Conservation (phyloP, 2,113 vertebrate genomes). For the Malurus alboscapulatus region DNA sequence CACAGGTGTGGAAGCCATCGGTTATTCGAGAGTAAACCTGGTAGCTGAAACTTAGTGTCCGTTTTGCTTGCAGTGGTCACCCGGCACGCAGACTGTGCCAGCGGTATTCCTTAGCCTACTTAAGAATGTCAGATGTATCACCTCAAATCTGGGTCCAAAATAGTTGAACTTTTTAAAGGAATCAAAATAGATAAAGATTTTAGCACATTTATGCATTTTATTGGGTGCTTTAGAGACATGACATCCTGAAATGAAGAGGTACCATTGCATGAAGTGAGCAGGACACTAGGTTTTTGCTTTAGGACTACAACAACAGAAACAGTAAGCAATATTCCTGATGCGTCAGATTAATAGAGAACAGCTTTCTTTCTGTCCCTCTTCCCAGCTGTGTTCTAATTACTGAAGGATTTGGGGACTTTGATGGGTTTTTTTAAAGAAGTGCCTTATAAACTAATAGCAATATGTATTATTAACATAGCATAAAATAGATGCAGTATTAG, state of each 20-base stretch:
- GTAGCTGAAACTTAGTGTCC: constrained; percentile 64
- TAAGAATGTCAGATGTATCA: constrained; percentile 59
- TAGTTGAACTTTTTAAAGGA: constrained; percentile 35
- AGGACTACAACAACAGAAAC: constrained; percentile 27
- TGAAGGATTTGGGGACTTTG: neutral
- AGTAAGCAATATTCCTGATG: constrained; percentile 25
- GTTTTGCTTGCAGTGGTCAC: constrained; percentile 65
- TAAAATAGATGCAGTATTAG: constrained; percentile 20
- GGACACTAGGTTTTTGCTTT: constrained; percentile 65
- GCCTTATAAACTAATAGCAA: constrained; percentile 35
- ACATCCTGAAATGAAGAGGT: constrained; percentile 19
- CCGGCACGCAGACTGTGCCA: constrained; percentile 36
- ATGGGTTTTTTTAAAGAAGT: neutral
- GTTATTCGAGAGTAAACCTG: constrained; percentile 78
- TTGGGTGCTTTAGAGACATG: neutral
- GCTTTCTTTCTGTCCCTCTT: neutral
- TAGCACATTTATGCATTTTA: neutral
- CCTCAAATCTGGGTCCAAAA: constrained; percentile 77
- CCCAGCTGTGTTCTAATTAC: neutral
- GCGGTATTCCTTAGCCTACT: constrained; percentile 45
- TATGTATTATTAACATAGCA: neutral
- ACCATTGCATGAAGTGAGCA: constrained; percentile 50
- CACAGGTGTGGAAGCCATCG: constrained; percentile 96
- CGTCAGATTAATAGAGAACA: constrained; percentile 10
- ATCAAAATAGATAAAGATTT: constrained; percentile 51